Percentiles rank a stretch among this genome's conserved stretches.
Evolutionary conservation across 2,888 invertebrate genomes (phyloP).

Genomic region (Apodemia mormo): DNA sequence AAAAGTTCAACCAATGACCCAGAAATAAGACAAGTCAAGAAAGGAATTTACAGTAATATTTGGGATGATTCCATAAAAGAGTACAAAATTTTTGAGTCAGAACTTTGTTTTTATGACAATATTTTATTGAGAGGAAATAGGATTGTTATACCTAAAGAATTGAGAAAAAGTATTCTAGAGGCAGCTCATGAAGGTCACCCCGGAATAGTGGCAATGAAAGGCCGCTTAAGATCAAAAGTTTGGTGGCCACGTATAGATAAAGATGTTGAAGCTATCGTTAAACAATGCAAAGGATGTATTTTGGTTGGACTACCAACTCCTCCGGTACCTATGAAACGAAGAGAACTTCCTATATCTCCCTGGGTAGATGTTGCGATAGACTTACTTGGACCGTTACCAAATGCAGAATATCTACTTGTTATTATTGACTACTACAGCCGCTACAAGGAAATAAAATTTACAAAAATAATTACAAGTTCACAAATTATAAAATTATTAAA

Average conservation of each 20-base stretch:
- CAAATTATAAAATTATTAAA: constrained; percentile 35
- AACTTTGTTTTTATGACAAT: constrained; percentile 30
- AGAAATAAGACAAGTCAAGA: constrained; percentile 29
- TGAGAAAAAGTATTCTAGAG: constrained; percentile 34
- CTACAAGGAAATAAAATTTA: constrained; percentile 32
- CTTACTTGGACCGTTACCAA: constrained; percentile 36
- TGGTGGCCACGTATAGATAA: constrained; percentile 39
- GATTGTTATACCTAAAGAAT: constrained; percentile 33
- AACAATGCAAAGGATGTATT: constrained; percentile 35
- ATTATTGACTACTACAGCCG: constrained; percentile 30
- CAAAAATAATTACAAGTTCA: constrained; percentile 21
- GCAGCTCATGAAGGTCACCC: constrained; percentile 40
- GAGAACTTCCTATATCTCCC: constrained; percentile 33
- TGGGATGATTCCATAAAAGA: constrained; percentile 29
- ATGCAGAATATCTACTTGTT: constrained; percentile 24
- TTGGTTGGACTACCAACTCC: constrained; percentile 34
- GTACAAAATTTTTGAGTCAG: constrained; percentile 27
- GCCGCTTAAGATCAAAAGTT: constrained; percentile 34
- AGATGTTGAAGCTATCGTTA: constrained; percentile 33
- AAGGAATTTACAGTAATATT: constrained; percentile 27
- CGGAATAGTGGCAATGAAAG: constrained; percentile 37
- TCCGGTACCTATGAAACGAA: constrained; percentile 32
- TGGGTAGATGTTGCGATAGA: constrained; percentile 42
- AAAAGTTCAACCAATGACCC: constrained; percentile 21
- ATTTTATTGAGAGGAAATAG: constrained; percentile 34